phyloP scores from a whole-genome alignment of 1,140 invertebrate genomes.

The Drosophila athabasca region DNA sequence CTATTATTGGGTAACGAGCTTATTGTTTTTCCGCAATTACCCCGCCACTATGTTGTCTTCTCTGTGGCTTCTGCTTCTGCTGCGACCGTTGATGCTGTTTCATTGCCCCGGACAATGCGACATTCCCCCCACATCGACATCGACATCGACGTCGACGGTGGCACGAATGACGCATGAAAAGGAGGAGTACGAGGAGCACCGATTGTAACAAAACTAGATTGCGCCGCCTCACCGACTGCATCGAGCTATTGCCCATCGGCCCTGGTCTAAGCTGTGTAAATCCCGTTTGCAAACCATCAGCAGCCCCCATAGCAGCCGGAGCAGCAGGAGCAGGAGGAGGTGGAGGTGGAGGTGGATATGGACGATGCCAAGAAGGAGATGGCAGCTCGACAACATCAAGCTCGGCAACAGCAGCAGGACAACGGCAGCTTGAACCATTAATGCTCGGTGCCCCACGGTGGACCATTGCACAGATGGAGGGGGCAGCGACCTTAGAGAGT shows the following conservation, averaged over 20 bases:
- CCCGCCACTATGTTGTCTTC: conserved; percentile 1
- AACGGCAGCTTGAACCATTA: neutral
- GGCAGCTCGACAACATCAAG: too few species aligned
- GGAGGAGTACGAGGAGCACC: conserved; percentile 3
- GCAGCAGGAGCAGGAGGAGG: conserved; percentile 8
- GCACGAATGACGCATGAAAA: neutral
- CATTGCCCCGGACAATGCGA: conserved; percentile 42
- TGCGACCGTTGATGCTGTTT: conserved; percentile 35
- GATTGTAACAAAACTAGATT: conserved; percentile 39
- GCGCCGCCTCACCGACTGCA: conserved; percentile 43
- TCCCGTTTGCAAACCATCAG: conserved; percentile 15
- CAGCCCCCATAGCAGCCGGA: conserved; percentile 16
- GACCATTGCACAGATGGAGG: conserved; percentile 24
- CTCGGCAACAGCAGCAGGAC: neutral
- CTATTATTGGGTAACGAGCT: conserved; percentile 8
- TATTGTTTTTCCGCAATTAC: conserved; percentile 23
- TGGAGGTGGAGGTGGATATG: conserved; percentile 1
- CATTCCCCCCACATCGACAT: conserved; percentile 12
- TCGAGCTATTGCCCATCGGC: conserved; percentile 48
- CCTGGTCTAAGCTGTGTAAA: conserved; percentile 31
- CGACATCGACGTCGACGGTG: too few species aligned
- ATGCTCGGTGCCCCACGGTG: conserved; percentile 1
- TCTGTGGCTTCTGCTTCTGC: conserved; percentile 16
- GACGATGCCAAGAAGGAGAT: too few species aligned
- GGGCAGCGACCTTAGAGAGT: conserved; percentile 12